Base-by-base conservation (phyloP, 1,140 invertebrate species). In the Uloborus diversus region DNA sequence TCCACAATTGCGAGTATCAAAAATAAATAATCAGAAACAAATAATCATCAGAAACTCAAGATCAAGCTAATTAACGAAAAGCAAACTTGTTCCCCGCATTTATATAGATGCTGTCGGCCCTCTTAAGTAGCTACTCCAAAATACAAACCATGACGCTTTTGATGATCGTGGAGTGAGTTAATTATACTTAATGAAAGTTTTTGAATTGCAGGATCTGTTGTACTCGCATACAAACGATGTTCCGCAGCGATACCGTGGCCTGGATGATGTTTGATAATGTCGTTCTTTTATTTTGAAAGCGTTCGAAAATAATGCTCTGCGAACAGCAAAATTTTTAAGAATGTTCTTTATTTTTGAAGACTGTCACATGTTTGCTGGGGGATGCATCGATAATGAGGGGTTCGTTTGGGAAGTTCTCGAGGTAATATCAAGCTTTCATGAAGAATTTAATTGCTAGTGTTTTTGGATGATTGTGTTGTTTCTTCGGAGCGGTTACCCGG, bases 11-110 rank as follows among this genome's bases (percentile, higher is more conserved):
- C n/a, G n/a, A n/a, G n/a, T n/a, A n/a, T n/a, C n/a, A n/a, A n/a
- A n/a, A n/a, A n/a, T n/a, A n/a, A n/a, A n/a, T n/a, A 42, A 17
- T 42, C 33, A 5, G 4, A 23, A 42, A 3, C 17, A 9, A 37
- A 25, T 23, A 17, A 23, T 20, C 35, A 64, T 64, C 61, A 27
- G 14, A 28, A 28, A 64, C 30, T 64, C 27, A 23, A 33, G 32
- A 11, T 13, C 23, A 42, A 64, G 42, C 42, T 64, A 64, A 64
- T 64, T 64, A 37, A 64, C 61, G 61, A 42, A 64, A 64, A 64
- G 61, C 30, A 64, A 42, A 64, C 42, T 42, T 20, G 13, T 37
- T 64, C 25, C 37, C 17, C 28, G 57, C 5, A 33, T 20, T 32
- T n/a, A n/a, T n/a, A 32, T 5, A 61, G 27, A 13, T n/a, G 57